Evolutionary conservation across 2,797 vertebrate genomes (phyloP), one percentile per base, ranked within the genome.

Genomic region (Zenarchopterus dispar): DNA sequence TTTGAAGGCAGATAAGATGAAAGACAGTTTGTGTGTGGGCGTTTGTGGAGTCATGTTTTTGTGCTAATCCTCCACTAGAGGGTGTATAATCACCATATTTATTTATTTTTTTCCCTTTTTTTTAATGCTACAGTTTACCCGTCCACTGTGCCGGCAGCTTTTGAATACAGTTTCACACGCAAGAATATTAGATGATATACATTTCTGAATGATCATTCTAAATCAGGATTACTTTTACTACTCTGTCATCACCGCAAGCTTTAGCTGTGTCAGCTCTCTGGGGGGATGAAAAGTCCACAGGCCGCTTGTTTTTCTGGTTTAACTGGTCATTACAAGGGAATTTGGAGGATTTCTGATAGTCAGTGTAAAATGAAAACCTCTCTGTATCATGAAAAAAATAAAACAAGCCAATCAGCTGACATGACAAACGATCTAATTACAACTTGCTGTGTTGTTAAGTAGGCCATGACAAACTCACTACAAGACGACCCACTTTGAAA

Each of bases 401-500:
- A 79, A 63, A 28, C 53, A 72, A 72, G 58, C 53, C 62, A 65
- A 83, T 82, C 77, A 74, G 57, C 56, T 58, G 44, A 48, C 53
- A 76, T 84, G 84, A 88, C 77, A 83, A 85, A 89, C 62, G 56
- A 85, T 88, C 85, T 85, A 77, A 89, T 88, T 85, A 89, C 53
- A 7, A 66, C 65, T 67, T 81, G 61, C 68, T 64, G 75, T 79
- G 46, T 76, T 82, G 84, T 86, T 80, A 89, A 88, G 82, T 89
- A 84, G 89, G 87, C 84, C 88, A 78, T 80, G 84, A 89, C 80
- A 87, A 86, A 82, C 74, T 84, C 31, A 62, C 46, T 80, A 80
- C 76, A 66, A 79, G 80, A 75, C 66, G 75, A 85, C 81, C 82
- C 86, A 86, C 72, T 90, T 88, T 78, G 63, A 84, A 71, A 69